phyloP scores from a whole-genome alignment of 1,140 invertebrate genomes.

The Fopius arisanus region DNA sequence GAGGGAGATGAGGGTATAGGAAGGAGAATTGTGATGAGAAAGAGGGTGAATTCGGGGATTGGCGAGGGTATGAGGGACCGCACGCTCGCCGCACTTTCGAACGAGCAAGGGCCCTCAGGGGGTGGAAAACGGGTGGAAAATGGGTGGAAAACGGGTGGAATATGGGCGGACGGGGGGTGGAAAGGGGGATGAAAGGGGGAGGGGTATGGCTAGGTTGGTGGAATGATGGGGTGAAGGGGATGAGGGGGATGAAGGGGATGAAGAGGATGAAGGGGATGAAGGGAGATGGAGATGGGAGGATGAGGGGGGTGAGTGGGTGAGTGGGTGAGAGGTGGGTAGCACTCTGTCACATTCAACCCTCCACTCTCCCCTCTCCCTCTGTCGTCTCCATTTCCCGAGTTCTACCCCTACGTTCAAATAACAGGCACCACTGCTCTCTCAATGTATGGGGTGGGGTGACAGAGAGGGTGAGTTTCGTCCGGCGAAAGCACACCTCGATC shows the following conservation, averaged over 20 bases:
- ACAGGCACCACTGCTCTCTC: constrained; percentile 52
- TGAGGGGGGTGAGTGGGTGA: neutral
- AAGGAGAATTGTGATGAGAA: neutral
- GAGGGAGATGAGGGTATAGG: constrained; percentile 12
- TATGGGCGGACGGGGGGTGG: neutral
- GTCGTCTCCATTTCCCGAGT: neutral
- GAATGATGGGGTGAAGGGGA: too few relatives aligned
- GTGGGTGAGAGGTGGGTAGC: constrained; percentile 24
- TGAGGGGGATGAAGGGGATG: neutral
- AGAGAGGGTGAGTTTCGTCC: constrained; percentile 64
- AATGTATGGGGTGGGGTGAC: constrained; percentile 47
- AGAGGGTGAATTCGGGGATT: constrained; percentile 27
- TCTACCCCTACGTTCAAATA: constrained; percentile 56
- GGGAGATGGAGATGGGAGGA: neutral
- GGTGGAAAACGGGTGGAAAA: neutral
- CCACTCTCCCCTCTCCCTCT: too few relatives aligned
- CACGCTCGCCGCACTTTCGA: constrained; percentile 58
- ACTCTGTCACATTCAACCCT: constrained; percentile 64
- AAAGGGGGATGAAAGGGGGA: too few relatives aligned
- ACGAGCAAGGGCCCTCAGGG: constrained; percentile 55
- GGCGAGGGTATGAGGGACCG: constrained; percentile 33
- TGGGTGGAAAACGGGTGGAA: neutral
- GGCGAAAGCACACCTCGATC: constrained; percentile 65
- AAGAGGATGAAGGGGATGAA: too few relatives aligned
- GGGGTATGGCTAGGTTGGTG: too few relatives aligned